A percentile compares a stretch with the other conserved stretches of the same genome.
Conservation (phyloP, 2,888 invertebrate species). For the Scaptomyza polygonia region DNA sequence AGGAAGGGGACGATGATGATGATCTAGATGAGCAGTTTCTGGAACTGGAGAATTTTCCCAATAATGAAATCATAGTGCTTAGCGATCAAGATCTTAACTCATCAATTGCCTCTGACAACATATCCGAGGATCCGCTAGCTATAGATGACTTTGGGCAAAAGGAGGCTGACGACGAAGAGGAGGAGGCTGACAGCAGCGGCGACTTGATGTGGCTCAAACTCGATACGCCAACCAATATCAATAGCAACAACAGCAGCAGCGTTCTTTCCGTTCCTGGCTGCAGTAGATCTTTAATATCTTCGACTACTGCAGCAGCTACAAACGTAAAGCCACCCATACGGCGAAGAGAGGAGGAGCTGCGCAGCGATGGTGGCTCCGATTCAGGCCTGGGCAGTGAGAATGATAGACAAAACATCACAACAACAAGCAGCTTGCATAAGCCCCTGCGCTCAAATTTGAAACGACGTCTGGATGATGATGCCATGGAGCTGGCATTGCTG, state of each 20-base stretch:
- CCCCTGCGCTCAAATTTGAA: constrained; percentile 89
- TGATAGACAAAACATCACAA: constrained; percentile 44
- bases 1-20: constrained; percentile 38
- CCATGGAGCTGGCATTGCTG: constrained; percentile 81
- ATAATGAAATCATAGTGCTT: constrained; percentile 80
- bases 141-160: constrained; percentile 78
- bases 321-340: constrained; percentile 15
- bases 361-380: constrained; percentile 92
- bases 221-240: constrained; percentile 33
- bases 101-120: constrained; percentile 77
- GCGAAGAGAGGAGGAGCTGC: constrained; percentile 78
- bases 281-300: constrained; percentile 9
- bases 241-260: background rate
- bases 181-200: constrained; percentile 62
- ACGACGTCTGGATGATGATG: constrained; percentile 85
- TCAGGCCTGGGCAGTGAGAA: constrained; percentile 92
- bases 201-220: constrained; percentile 73
- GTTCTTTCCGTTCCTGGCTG: constrained; percentile 8
- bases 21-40: constrained; percentile 71
- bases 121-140: constrained; percentile 84
- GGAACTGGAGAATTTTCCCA: constrained; percentile 68
- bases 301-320: constrained; percentile 4
- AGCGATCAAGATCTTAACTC: constrained; percentile 76
- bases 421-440: constrained; percentile 24
- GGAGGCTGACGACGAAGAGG: constrained; percentile 44